Percentiles rank a stretch among this genome's conserved stretches.
These are phyloP conservation scores for Flexamia atlantica DNA, from an alignment of 2,888 invertebrate genomes.

Conservation along the genomic window DNA sequence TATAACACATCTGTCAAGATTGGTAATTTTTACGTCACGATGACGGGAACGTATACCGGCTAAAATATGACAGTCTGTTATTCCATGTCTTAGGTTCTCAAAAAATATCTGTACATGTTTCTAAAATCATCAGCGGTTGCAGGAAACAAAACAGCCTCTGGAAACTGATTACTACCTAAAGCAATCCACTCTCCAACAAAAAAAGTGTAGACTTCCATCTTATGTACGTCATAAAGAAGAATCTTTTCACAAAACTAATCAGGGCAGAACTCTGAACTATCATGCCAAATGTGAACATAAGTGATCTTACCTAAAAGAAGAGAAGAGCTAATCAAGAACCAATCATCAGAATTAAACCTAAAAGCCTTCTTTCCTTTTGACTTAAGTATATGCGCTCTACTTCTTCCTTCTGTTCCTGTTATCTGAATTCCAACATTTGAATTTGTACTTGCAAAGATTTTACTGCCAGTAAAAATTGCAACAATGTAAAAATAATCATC, in stretches of 20 bases:
- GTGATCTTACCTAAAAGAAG: not conserved
- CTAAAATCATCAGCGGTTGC: not conserved
- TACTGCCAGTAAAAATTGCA: not conserved
- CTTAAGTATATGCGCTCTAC: not conserved
- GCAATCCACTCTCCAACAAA: not conserved
- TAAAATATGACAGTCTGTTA: not conserved
- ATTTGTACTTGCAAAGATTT: not conserved
- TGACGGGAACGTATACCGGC: not conserved
- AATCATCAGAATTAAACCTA: not conserved
- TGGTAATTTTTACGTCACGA: slow-evolving; percentile 1
- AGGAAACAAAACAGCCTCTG: not conserved
- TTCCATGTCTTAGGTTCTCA: not conserved
- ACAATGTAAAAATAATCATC: slow-evolving; percentile 1
- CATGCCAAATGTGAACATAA: slow-evolving; percentile 20
- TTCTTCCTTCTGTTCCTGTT: not conserved
- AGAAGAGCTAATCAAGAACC: not conserved
- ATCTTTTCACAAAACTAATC: slow-evolving; percentile 19
- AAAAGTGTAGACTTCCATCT: not conserved
- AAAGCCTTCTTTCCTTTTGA: not conserved
- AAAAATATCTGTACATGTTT: not conserved
- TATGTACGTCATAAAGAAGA: not conserved
- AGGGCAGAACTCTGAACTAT: not conserved
- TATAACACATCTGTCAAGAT: not conserved
- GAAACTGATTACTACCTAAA: not conserved
- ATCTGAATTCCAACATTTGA: slow-evolving; percentile 11